Percentiles rank a stretch among this genome's conserved stretches.
Conservation (phyloP, 2,888 invertebrate species). For the Cenopis cana region DNA sequence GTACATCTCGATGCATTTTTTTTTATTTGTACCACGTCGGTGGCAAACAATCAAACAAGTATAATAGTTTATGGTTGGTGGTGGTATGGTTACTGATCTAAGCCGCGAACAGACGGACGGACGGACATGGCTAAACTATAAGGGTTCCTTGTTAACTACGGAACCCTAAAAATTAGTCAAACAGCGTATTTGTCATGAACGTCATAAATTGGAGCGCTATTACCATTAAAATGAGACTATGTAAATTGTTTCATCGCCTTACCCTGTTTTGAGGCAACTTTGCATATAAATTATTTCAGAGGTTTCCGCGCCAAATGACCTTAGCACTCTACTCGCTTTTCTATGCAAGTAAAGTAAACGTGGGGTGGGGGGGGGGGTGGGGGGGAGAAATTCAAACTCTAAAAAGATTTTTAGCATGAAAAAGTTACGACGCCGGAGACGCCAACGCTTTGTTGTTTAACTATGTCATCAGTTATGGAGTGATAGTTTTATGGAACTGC, state of each 20-base stretch:
- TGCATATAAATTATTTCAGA: constrained; percentile 43
- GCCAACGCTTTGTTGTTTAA: constrained; percentile 38
- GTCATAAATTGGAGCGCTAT: constrained; percentile 19
- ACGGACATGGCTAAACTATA: too few relatives aligned
- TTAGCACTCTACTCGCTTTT: constrained; percentile 29
- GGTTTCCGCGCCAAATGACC: constrained; percentile 40
- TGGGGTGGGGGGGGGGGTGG: constrained; percentile 2
- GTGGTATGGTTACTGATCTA: too few relatives aligned
- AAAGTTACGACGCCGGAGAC: constrained; percentile 31
- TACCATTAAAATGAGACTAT: constrained; percentile 24
- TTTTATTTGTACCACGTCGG: too few relatives aligned
- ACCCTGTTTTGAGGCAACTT: constrained; percentile 36
- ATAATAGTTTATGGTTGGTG: too few relatives aligned
- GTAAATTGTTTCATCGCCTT: constrained; percentile 34
- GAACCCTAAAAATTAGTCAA: too few relatives aligned
- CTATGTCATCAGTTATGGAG: constrained; percentile 32
- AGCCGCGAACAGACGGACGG: too few relatives aligned
- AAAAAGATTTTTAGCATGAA: constrained; percentile 38
- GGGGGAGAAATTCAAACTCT: constrained; percentile 27
- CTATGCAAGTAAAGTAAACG: constrained; percentile 38
- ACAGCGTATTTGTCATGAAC: neutral
- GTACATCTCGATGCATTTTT: constrained; percentile 14
- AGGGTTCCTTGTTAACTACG: too few relatives aligned
- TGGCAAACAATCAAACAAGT: too few relatives aligned
- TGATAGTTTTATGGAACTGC: constrained; percentile 34